phyloP scores from a whole-genome alignment of 2,888 invertebrate genomes.

The Agapostemon virescens region DNA sequence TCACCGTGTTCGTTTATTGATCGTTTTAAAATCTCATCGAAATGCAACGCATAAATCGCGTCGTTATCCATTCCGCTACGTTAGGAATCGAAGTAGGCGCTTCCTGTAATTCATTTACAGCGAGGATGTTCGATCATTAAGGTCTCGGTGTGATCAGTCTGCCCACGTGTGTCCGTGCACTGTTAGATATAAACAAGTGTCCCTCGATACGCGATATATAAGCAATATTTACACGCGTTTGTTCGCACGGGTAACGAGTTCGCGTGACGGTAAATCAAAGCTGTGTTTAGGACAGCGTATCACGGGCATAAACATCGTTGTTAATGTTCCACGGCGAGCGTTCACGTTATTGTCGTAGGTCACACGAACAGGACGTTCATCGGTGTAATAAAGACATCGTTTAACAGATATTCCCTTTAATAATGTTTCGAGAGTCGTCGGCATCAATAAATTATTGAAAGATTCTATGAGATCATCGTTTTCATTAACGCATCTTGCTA shows the following conservation, averaged over 20 bases:
- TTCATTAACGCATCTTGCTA: background rate
- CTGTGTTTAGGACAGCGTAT: slow-evolving; percentile 32
- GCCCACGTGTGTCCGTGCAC: slow-evolving; percentile 41
- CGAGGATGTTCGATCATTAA: slow-evolving; percentile 43
- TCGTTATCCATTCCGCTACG: slow-evolving; percentile 32
- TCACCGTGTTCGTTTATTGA: background rate
- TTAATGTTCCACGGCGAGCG: slow-evolving; percentile 30
- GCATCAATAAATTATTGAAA: background rate
- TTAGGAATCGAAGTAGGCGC: slow-evolving; percentile 46
- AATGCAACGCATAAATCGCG: slow-evolving; percentile 23
- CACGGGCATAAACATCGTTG: slow-evolving; percentile 21
- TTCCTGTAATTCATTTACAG: slow-evolving; percentile 41
- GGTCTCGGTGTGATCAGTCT: slow-evolving; percentile 30
- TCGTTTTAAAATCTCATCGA: slow-evolving; percentile 5
- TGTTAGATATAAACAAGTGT: slow-evolving; percentile 67
- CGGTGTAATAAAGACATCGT: slow-evolving; percentile 10
- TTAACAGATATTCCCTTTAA: background rate
- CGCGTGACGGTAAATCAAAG: slow-evolving; percentile 46
- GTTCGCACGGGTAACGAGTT: slow-evolving; percentile 61
- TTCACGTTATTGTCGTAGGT: slow-evolving; percentile 41
- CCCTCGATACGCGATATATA: slow-evolving; percentile 58
- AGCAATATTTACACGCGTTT: slow-evolving; percentile 34
- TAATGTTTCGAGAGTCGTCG: background rate
- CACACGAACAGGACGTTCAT: slow-evolving; percentile 17
- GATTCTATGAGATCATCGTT: background rate